These are phyloP conservation scores for Phyllotreta striolata DNA, from an alignment of 2,888 invertebrate genomes.

Conservation along the genomic window DNA sequence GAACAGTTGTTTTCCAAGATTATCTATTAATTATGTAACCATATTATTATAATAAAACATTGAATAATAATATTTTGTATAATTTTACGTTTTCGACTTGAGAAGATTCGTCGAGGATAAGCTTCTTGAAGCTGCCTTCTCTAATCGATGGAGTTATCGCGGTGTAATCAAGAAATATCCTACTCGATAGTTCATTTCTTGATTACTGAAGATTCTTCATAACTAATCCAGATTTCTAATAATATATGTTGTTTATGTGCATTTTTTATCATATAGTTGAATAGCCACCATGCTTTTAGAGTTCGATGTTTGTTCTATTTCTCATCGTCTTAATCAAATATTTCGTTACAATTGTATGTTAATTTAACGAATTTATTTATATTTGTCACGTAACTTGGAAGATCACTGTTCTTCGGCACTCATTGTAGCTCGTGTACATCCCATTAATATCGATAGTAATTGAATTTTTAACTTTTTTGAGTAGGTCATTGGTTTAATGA, in stretches of 20 bases:
- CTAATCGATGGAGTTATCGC: no score
- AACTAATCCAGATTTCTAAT: conserved; percentile 54
- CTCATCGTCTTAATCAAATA: no score
- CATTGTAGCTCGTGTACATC: conserved; percentile 32
- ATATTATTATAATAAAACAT: conserved; percentile 59
- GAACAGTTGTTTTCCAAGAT: conserved; percentile 65
- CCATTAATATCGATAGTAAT: background rate
- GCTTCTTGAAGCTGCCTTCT: no score
- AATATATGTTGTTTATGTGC: conserved; percentile 37
- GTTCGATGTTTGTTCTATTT: no score
- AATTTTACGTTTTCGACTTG: conserved; percentile 61
- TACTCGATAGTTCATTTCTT: no score
- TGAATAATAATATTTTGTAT: conserved; percentile 48
- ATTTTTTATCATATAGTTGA: background rate
- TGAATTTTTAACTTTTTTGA: no score
- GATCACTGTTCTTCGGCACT: conserved; percentile 88
- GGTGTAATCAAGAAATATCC: no score
- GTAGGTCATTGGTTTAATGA: no score
- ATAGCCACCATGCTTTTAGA: conserved; percentile 18
- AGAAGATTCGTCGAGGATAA: conserved; percentile 57
- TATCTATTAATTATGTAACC: conserved; percentile 44
- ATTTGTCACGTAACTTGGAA: conserved; percentile 65
- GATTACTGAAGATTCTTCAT: conserved; percentile 41
- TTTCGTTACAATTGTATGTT: background rate
- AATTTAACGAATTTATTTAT: conserved; percentile 56